A percentile compares a stretch with the other conserved stretches of the same genome.
Evolutionary conservation across 2,113 vertebrate genomes (phyloP).

Genomic region (Genyomyrus donnyi): DNA sequence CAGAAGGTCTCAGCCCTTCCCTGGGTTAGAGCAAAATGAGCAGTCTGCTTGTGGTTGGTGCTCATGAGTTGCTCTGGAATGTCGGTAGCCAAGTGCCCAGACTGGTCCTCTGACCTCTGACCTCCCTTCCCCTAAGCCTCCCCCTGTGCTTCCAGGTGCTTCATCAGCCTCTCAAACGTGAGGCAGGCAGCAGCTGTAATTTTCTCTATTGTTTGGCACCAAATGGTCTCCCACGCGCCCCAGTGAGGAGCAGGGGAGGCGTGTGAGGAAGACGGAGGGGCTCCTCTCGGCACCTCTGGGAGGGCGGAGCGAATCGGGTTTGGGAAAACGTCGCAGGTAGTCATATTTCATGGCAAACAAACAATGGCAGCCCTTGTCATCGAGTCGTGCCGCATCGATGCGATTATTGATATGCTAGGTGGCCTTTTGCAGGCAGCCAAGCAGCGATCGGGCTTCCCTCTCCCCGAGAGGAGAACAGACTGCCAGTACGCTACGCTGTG

Average conservation of each 20-base stretch:
- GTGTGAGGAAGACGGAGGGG: background rate
- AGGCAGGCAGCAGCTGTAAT: background rate
- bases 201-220: background rate
- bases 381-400: background rate
- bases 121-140: background rate
- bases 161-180: background rate
- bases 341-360: background rate
- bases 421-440: background rate
- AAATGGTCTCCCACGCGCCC: background rate
- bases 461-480: background rate
- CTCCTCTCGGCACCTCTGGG: background rate
- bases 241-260: background rate
- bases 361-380: background rate
- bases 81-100: background rate
- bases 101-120: background rate
- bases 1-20: background rate
- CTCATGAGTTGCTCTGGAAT: background rate
- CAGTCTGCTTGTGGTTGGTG: background rate
- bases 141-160: background rate
- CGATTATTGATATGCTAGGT: background rate
- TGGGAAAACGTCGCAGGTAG: background rate
- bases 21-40: background rate
- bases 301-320: background rate
- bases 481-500: background rate
- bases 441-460: background rate